phyloP scores from a whole-genome alignment of 2,888 invertebrate species.

The Yponomeuta evonymella region DNA sequence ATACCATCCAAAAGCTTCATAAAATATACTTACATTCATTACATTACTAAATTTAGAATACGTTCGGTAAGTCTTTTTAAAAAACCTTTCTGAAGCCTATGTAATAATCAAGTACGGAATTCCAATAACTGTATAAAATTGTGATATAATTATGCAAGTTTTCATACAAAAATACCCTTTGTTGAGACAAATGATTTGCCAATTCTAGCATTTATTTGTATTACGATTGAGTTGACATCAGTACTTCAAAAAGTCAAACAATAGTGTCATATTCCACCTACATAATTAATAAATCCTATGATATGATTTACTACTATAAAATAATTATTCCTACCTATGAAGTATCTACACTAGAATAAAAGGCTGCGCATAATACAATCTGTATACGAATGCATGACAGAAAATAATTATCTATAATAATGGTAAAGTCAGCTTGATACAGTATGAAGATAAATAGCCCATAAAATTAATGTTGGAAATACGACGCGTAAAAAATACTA shows the following conservation, averaged over 20 bases:
- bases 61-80: not conserved
- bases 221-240: not conserved
- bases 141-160: not conserved
- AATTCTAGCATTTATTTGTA: not conserved
- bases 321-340: constrained; percentile 4
- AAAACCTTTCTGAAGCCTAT: not conserved
- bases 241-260: not conserved
- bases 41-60: not conserved
- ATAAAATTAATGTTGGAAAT: not conserved
- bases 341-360: not conserved
- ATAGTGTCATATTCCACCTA: constrained; percentile 1
- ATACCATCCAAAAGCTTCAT: too few relatives aligned
- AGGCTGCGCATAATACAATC: too few relatives aligned
- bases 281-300: constrained; percentile 11
- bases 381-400: too few relatives aligned
- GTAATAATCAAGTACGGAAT: not conserved
- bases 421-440: too few relatives aligned
- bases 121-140: not conserved
- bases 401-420: too few relatives aligned
- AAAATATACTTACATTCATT: not conserved
- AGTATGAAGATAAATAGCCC: not conserved
- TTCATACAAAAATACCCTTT: not conserved
- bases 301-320: constrained; percentile 6
- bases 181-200: not conserved
- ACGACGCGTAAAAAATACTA: not conserved